Conservation (phyloP, 2,113 vertebrate genomes). For the Semnornis frantzii region DNA sequence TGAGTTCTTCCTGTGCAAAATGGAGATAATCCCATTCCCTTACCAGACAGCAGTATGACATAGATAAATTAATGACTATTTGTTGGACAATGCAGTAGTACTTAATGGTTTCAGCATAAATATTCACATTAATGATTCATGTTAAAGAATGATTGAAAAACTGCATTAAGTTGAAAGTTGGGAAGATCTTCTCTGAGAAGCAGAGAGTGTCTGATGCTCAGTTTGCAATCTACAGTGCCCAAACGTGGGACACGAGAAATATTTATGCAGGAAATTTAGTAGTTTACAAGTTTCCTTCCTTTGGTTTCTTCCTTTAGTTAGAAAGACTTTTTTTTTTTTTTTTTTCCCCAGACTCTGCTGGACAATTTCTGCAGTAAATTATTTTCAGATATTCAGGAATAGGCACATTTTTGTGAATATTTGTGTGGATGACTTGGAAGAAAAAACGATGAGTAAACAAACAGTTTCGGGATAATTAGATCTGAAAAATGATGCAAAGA, state of each 20-base stretch:
- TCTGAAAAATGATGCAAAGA: background rate
- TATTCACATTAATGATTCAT: constrained; percentile 20
- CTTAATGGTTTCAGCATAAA: background rate
- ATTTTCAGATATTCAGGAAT: background rate
- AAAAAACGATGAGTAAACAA: background rate
- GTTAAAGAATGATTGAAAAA: background rate
- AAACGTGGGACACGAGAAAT: background rate
- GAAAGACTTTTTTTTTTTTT: background rate
- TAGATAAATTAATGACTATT: background rate
- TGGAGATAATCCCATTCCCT: background rate
- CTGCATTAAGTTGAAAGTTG: background rate
- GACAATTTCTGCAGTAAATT: background rate
- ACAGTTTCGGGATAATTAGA: background rate
- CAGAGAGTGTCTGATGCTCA: background rate
- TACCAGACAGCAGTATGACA: background rate
- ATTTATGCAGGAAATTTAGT: constrained; percentile 58
- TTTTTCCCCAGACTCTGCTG: background rate
- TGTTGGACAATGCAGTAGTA: background rate
- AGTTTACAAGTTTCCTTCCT: constrained; percentile 63
- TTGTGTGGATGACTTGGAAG: background rate
- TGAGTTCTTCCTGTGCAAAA: background rate
- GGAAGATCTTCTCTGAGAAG: background rate
- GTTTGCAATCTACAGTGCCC: background rate
- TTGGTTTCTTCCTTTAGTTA: constrained; percentile 54
- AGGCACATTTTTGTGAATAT: background rate